These are phyloP conservation scores for Cynaeus angustus DNA, from an alignment of 2,888 invertebrate species.

Conservation along the genomic window DNA sequence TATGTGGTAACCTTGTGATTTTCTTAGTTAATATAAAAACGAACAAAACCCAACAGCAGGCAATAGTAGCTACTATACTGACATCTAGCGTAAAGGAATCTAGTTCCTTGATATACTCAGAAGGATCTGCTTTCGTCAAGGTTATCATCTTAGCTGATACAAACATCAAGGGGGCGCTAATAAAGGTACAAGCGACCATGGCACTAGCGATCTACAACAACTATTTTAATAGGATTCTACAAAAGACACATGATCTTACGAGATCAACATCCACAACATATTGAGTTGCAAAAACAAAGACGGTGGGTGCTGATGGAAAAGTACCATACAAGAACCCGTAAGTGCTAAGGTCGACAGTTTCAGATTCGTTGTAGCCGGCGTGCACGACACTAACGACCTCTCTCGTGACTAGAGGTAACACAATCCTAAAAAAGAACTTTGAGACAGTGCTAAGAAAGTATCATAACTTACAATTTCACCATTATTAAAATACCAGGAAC, in stretches of 20 bases:
- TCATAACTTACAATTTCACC: conserved; percentile 85
- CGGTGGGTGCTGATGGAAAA: conserved; percentile 96
- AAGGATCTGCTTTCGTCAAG: conserved; percentile 79
- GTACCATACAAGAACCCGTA: conserved; percentile 97
- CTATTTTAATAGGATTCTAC: background rate
- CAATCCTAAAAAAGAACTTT: conserved; percentile 74
- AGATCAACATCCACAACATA: conserved; percentile 91
- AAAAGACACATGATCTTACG: conserved; percentile 72
- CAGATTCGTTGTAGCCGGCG: conserved; percentile 80
- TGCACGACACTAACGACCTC: conserved; percentile 87
- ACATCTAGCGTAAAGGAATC: conserved; percentile 88
- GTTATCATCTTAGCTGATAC: conserved; percentile 95
- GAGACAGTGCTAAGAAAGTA: conserved; percentile 47
- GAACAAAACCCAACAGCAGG: conserved; percentile 85
- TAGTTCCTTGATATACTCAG: conserved; percentile 84
- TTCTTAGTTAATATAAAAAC: conserved; percentile 85
- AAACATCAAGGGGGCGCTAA: conserved; percentile 96
- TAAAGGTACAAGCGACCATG: conserved; percentile 95
- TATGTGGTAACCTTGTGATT: conserved; percentile 86
- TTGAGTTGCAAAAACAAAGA: conserved; percentile 93
- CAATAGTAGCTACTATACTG: conserved; percentile 85
- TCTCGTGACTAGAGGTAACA: conserved; percentile 88
- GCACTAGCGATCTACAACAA: conserved; percentile 87
- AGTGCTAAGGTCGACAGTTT: conserved; percentile 88
- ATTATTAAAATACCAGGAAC: conserved; percentile 91